A percentile compares a stretch with the other conserved stretches of the same genome.
Evolutionary conservation across 2,797 vertebrate genomes (phyloP).

Genomic region (Pristis pectinata): DNA sequence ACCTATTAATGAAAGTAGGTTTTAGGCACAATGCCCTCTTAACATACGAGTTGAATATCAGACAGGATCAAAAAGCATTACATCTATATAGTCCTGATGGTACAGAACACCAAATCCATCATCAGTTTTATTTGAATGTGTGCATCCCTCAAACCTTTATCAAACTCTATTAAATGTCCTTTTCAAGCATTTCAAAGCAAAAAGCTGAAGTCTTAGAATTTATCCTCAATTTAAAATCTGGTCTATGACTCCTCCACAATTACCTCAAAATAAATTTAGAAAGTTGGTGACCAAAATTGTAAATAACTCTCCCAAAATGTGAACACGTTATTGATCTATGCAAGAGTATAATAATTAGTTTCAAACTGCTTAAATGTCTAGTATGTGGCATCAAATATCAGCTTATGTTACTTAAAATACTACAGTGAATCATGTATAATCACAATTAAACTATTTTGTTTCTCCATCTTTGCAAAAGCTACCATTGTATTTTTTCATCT

Average conservation of each 20-base stretch:
- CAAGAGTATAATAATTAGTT: background rate
- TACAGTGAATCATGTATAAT: background rate
- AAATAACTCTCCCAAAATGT: background rate
- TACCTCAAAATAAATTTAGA: background rate
- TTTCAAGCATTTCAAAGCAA: background rate
- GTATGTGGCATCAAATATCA: background rate
- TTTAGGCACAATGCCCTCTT: background rate
- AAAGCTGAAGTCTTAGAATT: background rate
- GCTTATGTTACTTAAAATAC: background rate
- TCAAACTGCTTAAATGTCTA: background rate
- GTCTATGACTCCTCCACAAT: background rate
- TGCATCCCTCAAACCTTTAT: background rate
- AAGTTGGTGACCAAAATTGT: too few relatives aligned
- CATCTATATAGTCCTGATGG: background rate
- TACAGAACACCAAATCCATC: background rate
- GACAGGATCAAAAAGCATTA: background rate
- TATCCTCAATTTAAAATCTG: slow-evolving; percentile 5
- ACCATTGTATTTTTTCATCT: too few relatives aligned
- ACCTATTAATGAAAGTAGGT: background rate
- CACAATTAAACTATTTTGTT: background rate
- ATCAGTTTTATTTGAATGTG: background rate
- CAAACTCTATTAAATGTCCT: background rate
- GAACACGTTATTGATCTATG: background rate
- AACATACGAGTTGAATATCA: too few relatives aligned
- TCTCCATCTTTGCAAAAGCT: too few relatives aligned